Conservation (phyloP, 2,797 vertebrate genomes). For the Hyperoplus lanceolatus region DNA sequence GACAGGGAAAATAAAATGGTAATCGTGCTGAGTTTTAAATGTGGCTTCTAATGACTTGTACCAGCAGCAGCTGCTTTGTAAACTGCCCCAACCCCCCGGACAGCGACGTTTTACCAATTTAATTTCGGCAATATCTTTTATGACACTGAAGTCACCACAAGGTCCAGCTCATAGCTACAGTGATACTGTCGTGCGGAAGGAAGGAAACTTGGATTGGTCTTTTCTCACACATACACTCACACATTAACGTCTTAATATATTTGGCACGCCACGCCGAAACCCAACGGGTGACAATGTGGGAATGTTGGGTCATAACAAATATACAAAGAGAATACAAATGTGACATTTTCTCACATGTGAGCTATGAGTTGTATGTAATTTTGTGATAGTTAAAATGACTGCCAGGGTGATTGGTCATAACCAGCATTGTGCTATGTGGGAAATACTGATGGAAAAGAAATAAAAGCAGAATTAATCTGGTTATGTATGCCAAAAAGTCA, state of each 20-base stretch:
- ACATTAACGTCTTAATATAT: constrained; percentile 36
- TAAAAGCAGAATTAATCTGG: constrained; percentile 17
- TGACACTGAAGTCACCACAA: constrained; percentile 73
- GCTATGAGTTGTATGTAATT: constrained; percentile 25
- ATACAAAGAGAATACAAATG: neutral
- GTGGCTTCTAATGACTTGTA: constrained; percentile 67
- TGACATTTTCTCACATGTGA: constrained; percentile 13
- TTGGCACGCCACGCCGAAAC: constrained; percentile 32
- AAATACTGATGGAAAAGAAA: constrained; percentile 32
- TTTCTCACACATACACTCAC: constrained; percentile 20
- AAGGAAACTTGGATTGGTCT: constrained; percentile 58
- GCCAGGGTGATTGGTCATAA: constrained; percentile 15
- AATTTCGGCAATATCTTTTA: constrained; percentile 63
- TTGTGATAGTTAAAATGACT: constrained; percentile 26
- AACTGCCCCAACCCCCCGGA: constrained; percentile 27
- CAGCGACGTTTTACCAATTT: constrained; percentile 59
- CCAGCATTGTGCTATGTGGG: constrained; percentile 3
- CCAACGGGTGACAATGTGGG: constrained; percentile 41
- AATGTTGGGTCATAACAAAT: constrained; percentile 29
- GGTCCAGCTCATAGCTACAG: constrained; percentile 61
- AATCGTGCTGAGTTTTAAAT: constrained; percentile 70
- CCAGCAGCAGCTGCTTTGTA: constrained; percentile 53
- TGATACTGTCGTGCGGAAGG: constrained; percentile 54
- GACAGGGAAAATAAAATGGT: constrained; percentile 75
- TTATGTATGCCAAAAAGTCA: constrained; percentile 3